A percentile compares a stretch with the other conserved stretches of the same genome.
phyloP scores from a whole-genome alignment of 2,113 vertebrate genomes.

The Triplophysa siluroides region DNA sequence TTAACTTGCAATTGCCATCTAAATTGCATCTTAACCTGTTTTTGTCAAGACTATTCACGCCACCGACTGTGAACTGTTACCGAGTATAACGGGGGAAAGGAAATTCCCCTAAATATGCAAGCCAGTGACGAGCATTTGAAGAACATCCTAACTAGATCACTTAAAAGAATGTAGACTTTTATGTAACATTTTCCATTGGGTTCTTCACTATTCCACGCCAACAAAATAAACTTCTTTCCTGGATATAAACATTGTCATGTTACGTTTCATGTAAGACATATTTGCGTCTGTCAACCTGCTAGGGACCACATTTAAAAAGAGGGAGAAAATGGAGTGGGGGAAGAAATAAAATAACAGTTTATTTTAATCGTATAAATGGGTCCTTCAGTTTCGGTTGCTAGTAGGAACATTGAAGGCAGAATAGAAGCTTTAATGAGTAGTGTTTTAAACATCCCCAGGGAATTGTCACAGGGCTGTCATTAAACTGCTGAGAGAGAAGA shows the following conservation, averaged over 20 bases:
- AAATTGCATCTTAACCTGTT: constrained; percentile 7
- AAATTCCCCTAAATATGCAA: constrained; percentile 27
- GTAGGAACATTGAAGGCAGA: constrained; percentile 45
- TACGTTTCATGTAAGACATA: constrained; percentile 44
- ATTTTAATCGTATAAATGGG: neutral
- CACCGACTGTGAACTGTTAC: constrained; percentile 16
- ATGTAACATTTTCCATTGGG: constrained; percentile 54
- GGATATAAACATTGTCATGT: constrained; percentile 47
- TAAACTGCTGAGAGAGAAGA: constrained; percentile 52
- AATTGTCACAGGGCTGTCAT: constrained; percentile 58
- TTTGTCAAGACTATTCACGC: neutral
- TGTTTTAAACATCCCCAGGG: constrained; percentile 46
- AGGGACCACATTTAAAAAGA: constrained; percentile 24
- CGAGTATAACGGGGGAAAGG: constrained; percentile 5
- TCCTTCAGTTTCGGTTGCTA: constrained; percentile 55
- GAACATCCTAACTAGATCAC: constrained; percentile 14
- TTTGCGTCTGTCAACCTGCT: constrained; percentile 30
- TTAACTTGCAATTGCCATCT: constrained; percentile 2
- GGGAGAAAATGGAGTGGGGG: neutral
- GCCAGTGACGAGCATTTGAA: constrained; percentile 2
- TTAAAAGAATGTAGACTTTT: constrained; percentile 40
- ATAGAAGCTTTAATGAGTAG: constrained; percentile 63
- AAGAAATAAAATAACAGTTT: no score
- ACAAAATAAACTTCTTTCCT: constrained; percentile 49
- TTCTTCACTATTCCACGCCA: constrained; percentile 34